Evolutionary conservation across 2,797 vertebrate species (phyloP), one percentile per base, ranked within the genome.

Genomic region (Nothura maculosa): DNA sequence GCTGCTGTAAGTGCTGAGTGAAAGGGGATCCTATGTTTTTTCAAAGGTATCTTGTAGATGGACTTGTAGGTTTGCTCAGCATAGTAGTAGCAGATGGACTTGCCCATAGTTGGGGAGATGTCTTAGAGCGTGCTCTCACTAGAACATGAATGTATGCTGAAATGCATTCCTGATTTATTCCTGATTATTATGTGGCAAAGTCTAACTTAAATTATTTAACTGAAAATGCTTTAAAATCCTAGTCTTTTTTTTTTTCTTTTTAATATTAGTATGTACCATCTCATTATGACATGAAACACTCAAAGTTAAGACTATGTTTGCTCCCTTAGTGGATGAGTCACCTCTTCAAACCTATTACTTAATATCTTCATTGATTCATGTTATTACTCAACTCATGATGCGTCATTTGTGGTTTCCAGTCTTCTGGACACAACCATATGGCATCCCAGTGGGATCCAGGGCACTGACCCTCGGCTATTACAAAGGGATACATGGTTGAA

Each of bases 291-390:
- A 60, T 82, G 81, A 91, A 96, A 61, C 48, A 54, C 47, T 77
- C 45, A 92, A 80, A 52, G 16, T 91, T 95, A 92, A 92, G 84
- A 90, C 91, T 38, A 95, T 78, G 38, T 89, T 93, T 91, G 55
- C 85, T 86, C 91, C 82, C 48, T 86, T 64, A 87, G 87, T 6
- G 1, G 76, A 85, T 86, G 57, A 96, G 62, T 92, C 76, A 94
- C 62, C 89, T 70, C 28, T 84, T 75, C 81, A 90, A 93, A 79
- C 68, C n/a, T 76, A 94, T 24, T 85, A 58, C 93, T 94, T 90
- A 95, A 93, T 92, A 82, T 90, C 90, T 28, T 83, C 55, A 94
- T 85, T 94, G 85, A 88, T 95, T 83, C 60, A n/a, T 70, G 42
- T 77, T 94, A 94, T 88, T 54, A 52, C 36, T 93, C 68, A 94